Percentiles rank a stretch among this genome's conserved stretches.
phyloP scores from a whole-genome alignment of 2,113 vertebrate genomes.

The Ageneiosus marmoratus region DNA sequence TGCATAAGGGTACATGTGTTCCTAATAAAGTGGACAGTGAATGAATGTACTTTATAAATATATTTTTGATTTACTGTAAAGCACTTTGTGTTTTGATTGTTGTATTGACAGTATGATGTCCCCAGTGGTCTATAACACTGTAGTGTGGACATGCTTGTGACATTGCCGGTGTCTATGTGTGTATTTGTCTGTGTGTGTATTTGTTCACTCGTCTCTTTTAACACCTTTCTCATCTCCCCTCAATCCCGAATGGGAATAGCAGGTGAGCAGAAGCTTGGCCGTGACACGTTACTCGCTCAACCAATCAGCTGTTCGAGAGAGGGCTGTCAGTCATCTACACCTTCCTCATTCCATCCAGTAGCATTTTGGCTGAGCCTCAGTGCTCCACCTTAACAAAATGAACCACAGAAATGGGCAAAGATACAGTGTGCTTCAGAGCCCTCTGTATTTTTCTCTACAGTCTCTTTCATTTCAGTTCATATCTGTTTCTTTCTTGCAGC shows the following conservation, averaged over 20 bases:
- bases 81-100: not conserved
- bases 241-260: conserved; percentile 78
- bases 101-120: not conserved
- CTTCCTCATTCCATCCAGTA: conserved; percentile 68
- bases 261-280: conserved; percentile 81
- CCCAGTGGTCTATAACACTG: conserved; percentile 1
- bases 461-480: conserved; percentile 49
- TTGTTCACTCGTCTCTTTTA: conserved; percentile 71
- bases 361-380: conserved; percentile 58
- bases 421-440: conserved; percentile 62
- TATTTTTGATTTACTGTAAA: not conserved
- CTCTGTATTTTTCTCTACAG: conserved; percentile 71
- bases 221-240: conserved; percentile 72
- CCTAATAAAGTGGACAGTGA: no score
- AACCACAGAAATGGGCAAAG: conserved; percentile 61
- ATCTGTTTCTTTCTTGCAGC: conserved; percentile 52
- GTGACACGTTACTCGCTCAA: conserved; percentile 64
- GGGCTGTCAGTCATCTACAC: conserved; percentile 74
- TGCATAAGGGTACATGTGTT: no score
- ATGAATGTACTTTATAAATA: no score
- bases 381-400: conserved; percentile 55
- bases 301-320: conserved; percentile 66
- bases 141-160: conserved; percentile 20
- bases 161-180: conserved; percentile 43
- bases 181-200: conserved; percentile 39